Base-by-base conservation (phyloP, 2,113 vertebrate species). In the Serinus canaria region DNA sequence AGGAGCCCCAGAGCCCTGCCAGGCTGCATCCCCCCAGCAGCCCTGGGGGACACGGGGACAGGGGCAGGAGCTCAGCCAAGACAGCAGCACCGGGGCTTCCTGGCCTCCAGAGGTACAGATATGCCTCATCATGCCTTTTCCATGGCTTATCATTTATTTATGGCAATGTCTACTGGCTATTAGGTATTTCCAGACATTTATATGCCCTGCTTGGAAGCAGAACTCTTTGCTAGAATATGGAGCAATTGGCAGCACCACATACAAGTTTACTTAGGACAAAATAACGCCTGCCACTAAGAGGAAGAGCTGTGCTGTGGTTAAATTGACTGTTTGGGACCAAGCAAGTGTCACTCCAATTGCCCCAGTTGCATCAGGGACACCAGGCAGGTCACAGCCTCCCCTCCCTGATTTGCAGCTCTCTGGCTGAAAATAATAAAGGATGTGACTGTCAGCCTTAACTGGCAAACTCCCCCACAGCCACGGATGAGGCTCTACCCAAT, bases 11-110 rank as follows among this genome's bases (percentile, higher is more conserved):
- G 7, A 68, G 43, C 28, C 37, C 39, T 35, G 44, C 56, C 15
- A 5, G 19, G 81, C 39, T 13, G 7, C 69, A 25, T 10, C 28
- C 74, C 74, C 41, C 2, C 17, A 33, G 47, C 82, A 31, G 67
- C 2, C 2, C 67, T 35, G 10, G 56, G 5, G 3, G 46, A 0
- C 70, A 2, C 12, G 2, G 6, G 55, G 25, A 3, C 15, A 13
- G 73, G 1, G 23, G 41, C 41, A 55, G 17, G 46, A 75, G 43
- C 6, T 56, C 67, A 75, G 72, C 60, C 77, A 47, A 1, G 60
- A 7, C 1, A 1, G 3, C 5, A 19, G 8, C 55, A 11, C 33
- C 4, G 10, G 27, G 7, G 46, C 66, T 39, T 47, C 68, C 55
- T 25, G 67, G 62, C 52, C 63, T 50, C 47, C 56, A 58, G 35